phyloP scores from a whole-genome alignment of 92 coral and sea anemone genomes.

The Porites lobata region DNA sequence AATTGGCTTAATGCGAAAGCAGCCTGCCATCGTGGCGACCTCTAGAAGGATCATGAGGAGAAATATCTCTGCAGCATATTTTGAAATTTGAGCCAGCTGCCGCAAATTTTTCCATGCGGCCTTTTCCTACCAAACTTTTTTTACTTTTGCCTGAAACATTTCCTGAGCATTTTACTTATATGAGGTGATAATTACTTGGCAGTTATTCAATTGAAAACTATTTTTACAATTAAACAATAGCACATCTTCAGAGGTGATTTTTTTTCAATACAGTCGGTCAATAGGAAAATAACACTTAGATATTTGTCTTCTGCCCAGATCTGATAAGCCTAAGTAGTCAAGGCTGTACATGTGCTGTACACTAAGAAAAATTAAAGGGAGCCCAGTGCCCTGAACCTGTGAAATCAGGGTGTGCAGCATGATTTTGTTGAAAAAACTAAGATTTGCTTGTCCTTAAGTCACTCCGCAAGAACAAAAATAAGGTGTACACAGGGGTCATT shows the following conservation, averaged over 20 bases:
- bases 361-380: background rate
- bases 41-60: background rate
- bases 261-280: background rate
- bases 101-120: background rate
- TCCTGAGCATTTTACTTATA: too few species aligned
- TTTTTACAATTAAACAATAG: background rate
- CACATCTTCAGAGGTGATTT: background rate
- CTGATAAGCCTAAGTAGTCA: background rate
- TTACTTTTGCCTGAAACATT: too few species aligned
- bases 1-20: background rate
- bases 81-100: background rate
- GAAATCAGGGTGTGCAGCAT: too few species aligned
- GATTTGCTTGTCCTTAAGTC: too few species aligned
- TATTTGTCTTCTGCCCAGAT: too few species aligned
- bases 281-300: background rate
- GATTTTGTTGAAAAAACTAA: too few species aligned
- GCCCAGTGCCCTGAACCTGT: background rate
- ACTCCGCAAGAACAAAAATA: too few species aligned
- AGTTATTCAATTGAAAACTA: background rate
- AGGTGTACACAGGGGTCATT: too few species aligned
- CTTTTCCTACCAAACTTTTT: background rate
- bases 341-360: background rate
- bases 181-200: background rate
- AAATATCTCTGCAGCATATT: background rate
- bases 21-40: background rate